A percentile compares a stretch with the other conserved stretches of the same genome.
Conservation (phyloP, 2,113 vertebrate genomes). For the Daubentonia madagascariensis region DNA sequence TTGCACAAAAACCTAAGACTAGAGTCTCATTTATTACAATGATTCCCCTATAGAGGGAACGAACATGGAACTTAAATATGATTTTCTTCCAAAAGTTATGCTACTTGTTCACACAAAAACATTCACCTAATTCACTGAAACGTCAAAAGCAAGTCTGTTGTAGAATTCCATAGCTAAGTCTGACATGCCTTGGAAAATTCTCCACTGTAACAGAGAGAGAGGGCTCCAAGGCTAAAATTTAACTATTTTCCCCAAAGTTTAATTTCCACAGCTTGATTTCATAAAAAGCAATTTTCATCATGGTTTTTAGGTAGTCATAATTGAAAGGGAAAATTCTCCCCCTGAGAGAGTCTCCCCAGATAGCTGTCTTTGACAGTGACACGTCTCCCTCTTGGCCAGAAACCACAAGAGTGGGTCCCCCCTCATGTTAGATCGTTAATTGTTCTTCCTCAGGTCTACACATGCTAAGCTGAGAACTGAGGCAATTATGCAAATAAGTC, state of each 20-base stretch:
- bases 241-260: not conserved
- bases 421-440: constrained; percentile 45
- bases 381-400: constrained; percentile 16
- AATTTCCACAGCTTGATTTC: constrained; percentile 51
- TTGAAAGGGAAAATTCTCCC: constrained; percentile 60
- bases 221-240: not conserved
- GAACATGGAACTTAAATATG: not conserved
- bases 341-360: constrained; percentile 26
- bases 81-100: not conserved
- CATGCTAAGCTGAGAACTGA: constrained; percentile 19
- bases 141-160: not conserved
- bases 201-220: not conserved
- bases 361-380: constrained; percentile 45
- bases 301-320: constrained; percentile 47
- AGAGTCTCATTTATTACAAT: constrained; percentile 45
- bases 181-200: not conserved
- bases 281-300: constrained; percentile 45
- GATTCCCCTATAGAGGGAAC: not conserved
- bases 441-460: constrained; percentile 54
- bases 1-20: not conserved
- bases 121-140: not conserved
- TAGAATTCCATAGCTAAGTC: not conserved
- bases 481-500: constrained; percentile 69
- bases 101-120: not conserved
- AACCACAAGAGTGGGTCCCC: not conserved